These are phyloP conservation scores for Bubalus kerabau DNA, from an alignment of 2,113 vertebrate genomes.

Conservation along the genomic window DNA sequence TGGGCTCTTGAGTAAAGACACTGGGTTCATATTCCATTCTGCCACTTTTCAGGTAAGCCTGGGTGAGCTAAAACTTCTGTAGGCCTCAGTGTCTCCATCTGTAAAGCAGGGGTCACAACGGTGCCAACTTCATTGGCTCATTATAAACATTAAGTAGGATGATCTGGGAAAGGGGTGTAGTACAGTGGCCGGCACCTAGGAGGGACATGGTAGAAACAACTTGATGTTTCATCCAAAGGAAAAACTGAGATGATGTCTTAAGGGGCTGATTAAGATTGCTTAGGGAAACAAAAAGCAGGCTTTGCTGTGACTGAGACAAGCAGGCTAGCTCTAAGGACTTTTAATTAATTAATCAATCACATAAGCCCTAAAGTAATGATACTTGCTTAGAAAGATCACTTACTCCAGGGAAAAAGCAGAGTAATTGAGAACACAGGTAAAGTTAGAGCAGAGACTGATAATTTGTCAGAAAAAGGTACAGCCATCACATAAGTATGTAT, in stretches of 20 bases:
- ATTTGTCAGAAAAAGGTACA: background rate
- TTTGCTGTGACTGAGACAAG: background rate
- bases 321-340: background rate
- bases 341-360: slow-evolving; percentile 10
- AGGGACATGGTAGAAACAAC: background rate
- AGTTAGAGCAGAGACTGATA: background rate
- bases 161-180: background rate
- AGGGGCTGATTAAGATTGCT: background rate
- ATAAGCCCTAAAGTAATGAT: background rate
- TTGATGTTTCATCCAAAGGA: background rate
- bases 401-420: background rate
- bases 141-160: background rate
- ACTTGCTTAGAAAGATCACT: background rate
- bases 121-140: background rate
- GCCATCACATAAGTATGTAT: background rate
- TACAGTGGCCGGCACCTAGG: background rate
- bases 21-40: background rate
- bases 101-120: background rate
- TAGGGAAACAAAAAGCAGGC: background rate
- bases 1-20: background rate
- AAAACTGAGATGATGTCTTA: background rate
- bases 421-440: background rate
- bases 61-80: background rate
- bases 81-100: background rate
- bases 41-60: background rate